Conservation (phyloP, 2,113 vertebrate species). For the Hystrix cristata region DNA sequence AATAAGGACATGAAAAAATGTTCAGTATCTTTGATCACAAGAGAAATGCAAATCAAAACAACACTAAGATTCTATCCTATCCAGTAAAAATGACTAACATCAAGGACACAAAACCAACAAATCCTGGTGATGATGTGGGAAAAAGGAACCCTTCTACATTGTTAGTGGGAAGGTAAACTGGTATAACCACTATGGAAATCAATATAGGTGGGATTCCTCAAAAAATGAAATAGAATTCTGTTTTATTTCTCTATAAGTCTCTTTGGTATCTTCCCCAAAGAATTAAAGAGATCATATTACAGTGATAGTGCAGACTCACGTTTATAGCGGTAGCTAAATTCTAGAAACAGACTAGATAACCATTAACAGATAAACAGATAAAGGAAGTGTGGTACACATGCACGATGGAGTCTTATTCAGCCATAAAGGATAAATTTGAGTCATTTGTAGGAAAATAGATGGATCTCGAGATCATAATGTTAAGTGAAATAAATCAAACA, state of each 20-base stretch:
- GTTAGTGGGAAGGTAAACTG: not conserved
- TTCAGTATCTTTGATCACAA: not conserved
- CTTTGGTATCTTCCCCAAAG: not conserved
- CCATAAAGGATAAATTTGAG: not conserved
- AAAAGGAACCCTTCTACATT: not conserved
- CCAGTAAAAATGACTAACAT: not conserved
- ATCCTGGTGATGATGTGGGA: not conserved
- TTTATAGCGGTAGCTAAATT: not conserved
- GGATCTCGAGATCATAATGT: not conserved
- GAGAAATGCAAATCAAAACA: not conserved
- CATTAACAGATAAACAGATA: not conserved
- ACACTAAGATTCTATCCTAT: not conserved
- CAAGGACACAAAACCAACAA: not conserved
- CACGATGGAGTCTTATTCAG: not conserved
- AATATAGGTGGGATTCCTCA: not conserved
- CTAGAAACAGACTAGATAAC: not conserved
- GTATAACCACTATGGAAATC: not conserved
- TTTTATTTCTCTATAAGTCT: not conserved
- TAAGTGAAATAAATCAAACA: not conserved
- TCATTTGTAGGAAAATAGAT: not conserved
- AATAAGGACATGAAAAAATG: not conserved
- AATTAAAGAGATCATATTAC: not conserved
- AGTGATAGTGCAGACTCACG: not conserved
- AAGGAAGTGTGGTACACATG: not conserved
- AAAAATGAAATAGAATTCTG: not conserved